Evolutionary conservation across 2,888 invertebrate genomes (phyloP), one percentile per base, ranked within the genome.

Genomic region (Diloba caeruleocephala): DNA sequence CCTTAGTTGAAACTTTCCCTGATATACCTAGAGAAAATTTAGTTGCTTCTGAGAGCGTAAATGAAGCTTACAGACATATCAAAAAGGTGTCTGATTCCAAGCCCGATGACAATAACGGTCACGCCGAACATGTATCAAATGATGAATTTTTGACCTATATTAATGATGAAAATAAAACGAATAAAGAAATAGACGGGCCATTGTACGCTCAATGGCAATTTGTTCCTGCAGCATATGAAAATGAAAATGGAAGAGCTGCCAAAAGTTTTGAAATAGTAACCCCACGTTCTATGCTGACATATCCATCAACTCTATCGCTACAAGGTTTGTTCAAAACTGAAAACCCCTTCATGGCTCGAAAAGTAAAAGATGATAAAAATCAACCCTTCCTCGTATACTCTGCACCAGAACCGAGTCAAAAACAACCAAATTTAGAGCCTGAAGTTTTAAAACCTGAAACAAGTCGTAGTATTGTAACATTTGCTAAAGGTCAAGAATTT

Each of bases 231-330:
- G 94, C 93, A 10, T 92, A 89, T 59, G 91, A 93, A 76, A 90
- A 84, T 48, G 93, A 92, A 64, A 82, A 82, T 60, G 71, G 71
- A 7, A 85, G 81, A 67, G 74, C 75, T 3, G 81, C 81, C 0
- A 87, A 87, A 59, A 84, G 63, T 53, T 89, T 86, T 52, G 91
- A 94, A 61, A 78, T 89, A 28, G 81, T 90, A 0, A 92, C 92
- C 3, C 90, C 90, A 7, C 86, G 89, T 28, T 78, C 84, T 1
- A 82, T 85, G 76, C 62, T 79, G 0, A 90, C 85, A 6, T 95
- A 96, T 81, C 94, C 95, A 1, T 96, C 96, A 0, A 96, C 96
- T 0, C 94, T 96, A 59, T 88, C 96, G 8, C 82, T 96, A 60
- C 95, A 96, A 87, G 95, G 94, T 1, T 84, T 96, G 6, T 96